A percentile compares a stretch with the other conserved stretches of the same genome.
Conservation (phyloP, 2,797 vertebrate genomes). For the Diplodus puntazzo region DNA sequence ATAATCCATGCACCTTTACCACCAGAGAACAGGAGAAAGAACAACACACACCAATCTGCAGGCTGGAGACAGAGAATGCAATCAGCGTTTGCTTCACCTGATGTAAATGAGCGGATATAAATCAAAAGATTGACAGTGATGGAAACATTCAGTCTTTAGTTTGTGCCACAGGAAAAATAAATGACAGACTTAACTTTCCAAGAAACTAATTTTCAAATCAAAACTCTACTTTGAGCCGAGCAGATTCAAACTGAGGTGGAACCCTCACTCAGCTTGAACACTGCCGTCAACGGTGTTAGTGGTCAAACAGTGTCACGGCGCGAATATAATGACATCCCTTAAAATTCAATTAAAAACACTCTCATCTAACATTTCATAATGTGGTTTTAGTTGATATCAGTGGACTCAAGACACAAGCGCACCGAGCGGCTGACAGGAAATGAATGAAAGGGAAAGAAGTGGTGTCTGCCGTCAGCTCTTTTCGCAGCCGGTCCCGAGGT, state of each 20-base stretch:
- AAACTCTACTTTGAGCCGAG: too few relatives aligned
- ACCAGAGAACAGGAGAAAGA: too few relatives aligned
- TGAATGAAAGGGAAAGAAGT: constrained; percentile 39
- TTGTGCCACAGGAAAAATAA: neutral
- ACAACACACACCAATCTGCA: too few relatives aligned
- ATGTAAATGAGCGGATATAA: neutral
- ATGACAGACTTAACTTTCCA: neutral
- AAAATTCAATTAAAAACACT: neutral
- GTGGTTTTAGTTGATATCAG: constrained; percentile 21
- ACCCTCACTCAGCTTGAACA: neutral
- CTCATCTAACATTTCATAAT: neutral
- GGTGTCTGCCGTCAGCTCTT: constrained; percentile 36
- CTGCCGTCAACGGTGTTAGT: neutral
- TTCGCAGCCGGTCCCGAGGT: constrained; percentile 43
- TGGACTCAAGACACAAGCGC: constrained; percentile 7
- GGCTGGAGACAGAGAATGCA: too few relatives aligned
- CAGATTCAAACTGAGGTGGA: neutral
- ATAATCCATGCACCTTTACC: too few relatives aligned
- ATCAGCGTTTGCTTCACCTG: neutral
- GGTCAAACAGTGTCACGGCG: neutral
- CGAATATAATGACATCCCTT: constrained; percentile 6
- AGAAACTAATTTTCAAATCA: neutral
- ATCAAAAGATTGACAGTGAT: neutral
- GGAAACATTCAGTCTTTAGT: neutral
- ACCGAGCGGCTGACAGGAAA: constrained; percentile 28